phyloP scores from a whole-genome alignment of 1,140 invertebrate genomes.

The Cryptotermes secundus region DNA sequence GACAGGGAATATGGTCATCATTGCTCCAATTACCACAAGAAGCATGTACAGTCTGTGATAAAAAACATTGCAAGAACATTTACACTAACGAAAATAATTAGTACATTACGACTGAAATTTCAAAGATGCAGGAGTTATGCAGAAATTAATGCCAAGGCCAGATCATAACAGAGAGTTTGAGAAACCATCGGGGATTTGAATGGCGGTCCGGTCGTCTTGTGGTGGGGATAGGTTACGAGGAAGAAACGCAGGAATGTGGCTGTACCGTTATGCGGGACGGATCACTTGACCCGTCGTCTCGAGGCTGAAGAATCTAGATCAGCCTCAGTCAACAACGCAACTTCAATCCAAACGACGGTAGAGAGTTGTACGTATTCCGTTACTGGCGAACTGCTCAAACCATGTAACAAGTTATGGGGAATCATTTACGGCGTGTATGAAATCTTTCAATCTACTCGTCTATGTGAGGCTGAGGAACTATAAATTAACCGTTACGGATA shows the following conservation, averaged over 20 bases:
- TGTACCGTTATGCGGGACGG: background rate
- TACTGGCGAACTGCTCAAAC: too few relatives aligned
- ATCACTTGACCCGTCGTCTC: background rate
- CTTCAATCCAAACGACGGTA: background rate
- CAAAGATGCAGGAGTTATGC: background rate
- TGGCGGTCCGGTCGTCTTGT: background rate
- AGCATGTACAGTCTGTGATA: background rate
- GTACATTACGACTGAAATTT: background rate
- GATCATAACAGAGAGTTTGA: background rate
- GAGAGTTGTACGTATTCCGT: too few relatives aligned
- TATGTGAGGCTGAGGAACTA: too few relatives aligned
- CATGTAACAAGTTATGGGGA: too few relatives aligned
- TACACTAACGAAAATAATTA: background rate
- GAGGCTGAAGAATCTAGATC: background rate
- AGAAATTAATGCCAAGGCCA: background rate
- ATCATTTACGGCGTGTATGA: too few relatives aligned
- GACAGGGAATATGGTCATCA: background rate
- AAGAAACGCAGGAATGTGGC: conserved; percentile 1
- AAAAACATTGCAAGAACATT: background rate
- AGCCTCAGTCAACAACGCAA: background rate
- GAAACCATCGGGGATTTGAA: background rate
- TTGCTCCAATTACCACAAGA: background rate
- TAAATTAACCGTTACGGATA: too few relatives aligned
- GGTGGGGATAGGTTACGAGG: background rate
- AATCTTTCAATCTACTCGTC: too few relatives aligned